Evolutionary conservation across 2,888 invertebrate species (phyloP).

Genomic region (Leptogaster cylindrica): DNA sequence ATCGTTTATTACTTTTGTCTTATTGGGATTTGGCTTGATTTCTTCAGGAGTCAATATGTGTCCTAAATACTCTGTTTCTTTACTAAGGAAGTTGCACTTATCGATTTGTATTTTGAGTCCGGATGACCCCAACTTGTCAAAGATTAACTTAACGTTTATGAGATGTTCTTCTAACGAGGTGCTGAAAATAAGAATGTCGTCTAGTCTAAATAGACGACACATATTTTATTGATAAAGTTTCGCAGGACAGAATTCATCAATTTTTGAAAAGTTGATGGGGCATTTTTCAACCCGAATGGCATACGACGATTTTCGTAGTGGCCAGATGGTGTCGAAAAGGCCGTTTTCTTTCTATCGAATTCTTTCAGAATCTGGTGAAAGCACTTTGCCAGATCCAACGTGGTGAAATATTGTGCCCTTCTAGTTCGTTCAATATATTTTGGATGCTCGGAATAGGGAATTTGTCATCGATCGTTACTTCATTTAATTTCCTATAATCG

Average conservation of each 20-base stretch:
- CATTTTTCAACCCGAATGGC: constrained; percentile 6
- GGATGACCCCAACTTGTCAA: constrained; percentile 37
- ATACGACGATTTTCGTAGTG: neutral
- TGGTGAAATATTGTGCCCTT: constrained; percentile 44
- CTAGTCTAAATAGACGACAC: constrained; percentile 43
- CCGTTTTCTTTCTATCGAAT: constrained; percentile 40
- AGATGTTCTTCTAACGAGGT: constrained; percentile 45
- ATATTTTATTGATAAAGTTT: constrained; percentile 35
- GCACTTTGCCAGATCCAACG: constrained; percentile 43
- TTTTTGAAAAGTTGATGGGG: constrained; percentile 40
- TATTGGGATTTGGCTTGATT: constrained; percentile 59
- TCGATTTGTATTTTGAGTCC: constrained; percentile 42
- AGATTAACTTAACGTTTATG: constrained; percentile 39
- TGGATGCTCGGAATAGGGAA: constrained; percentile 48
- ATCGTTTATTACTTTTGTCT: constrained; percentile 60
- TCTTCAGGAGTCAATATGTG: constrained; percentile 49
- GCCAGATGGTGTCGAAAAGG: constrained; percentile 26
- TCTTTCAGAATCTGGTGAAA: constrained; percentile 44
- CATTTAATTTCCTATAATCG: constrained; percentile 36
- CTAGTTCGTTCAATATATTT: constrained; percentile 45
- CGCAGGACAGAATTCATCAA: constrained; percentile 38
- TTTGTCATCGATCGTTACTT: constrained; percentile 47
- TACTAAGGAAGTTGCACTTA: constrained; percentile 49
- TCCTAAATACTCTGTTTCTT: constrained; percentile 52
- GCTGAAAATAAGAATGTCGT: constrained; percentile 42